Evolutionary conservation across 2,797 vertebrate genomes (phyloP).

Genomic region (Danio albolineatus): DNA sequence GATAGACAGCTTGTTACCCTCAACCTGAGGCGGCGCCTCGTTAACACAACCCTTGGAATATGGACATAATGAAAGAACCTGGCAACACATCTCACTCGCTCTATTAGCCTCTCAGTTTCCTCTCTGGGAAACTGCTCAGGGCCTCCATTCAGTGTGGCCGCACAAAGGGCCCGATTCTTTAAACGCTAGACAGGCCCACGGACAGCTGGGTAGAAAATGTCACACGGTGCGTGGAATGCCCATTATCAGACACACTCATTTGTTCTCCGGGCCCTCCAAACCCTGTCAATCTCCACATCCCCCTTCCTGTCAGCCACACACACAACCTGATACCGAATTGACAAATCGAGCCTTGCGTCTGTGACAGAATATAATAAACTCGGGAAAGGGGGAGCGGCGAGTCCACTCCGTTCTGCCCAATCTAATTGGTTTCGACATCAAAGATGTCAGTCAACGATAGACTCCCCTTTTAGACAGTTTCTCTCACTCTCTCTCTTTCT

Average conservation of each 20-base stretch:
- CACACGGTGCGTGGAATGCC: slow-evolving; percentile 88
- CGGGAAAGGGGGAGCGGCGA: slow-evolving; percentile 79
- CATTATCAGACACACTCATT: slow-evolving; percentile 89
- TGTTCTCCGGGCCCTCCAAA: slow-evolving; percentile 75
- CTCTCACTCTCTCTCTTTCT: slow-evolving; percentile 81
- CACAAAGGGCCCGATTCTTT: slow-evolving; percentile 88
- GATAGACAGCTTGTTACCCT: slow-evolving; percentile 82
- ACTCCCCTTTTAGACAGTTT: slow-evolving; percentile 84
- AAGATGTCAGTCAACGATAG: slow-evolving; percentile 89
- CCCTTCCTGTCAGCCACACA: slow-evolving; percentile 78
- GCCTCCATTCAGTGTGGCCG: slow-evolving; percentile 86
- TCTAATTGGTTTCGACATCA: slow-evolving; percentile 89
- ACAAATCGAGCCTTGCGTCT: slow-evolving; percentile 90
- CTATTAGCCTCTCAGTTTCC: slow-evolving; percentile 83
- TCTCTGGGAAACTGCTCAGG: slow-evolving; percentile 82
- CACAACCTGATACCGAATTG: slow-evolving; percentile 88
- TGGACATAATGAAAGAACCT: slow-evolving; percentile 67
- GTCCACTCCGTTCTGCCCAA: slow-evolving; percentile 86
- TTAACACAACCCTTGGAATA: slow-evolving; percentile 69
- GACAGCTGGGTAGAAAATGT: slow-evolving; percentile 90
- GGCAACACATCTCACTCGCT: slow-evolving; percentile 68
- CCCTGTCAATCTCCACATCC: slow-evolving; percentile 61
- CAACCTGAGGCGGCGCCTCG: slow-evolving; percentile 76
- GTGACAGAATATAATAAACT: slow-evolving; percentile 92
- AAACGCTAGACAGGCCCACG: slow-evolving; percentile 88